phyloP scores from a whole-genome alignment of 2,888 invertebrate genomes.

The Tinea pellionella region DNA sequence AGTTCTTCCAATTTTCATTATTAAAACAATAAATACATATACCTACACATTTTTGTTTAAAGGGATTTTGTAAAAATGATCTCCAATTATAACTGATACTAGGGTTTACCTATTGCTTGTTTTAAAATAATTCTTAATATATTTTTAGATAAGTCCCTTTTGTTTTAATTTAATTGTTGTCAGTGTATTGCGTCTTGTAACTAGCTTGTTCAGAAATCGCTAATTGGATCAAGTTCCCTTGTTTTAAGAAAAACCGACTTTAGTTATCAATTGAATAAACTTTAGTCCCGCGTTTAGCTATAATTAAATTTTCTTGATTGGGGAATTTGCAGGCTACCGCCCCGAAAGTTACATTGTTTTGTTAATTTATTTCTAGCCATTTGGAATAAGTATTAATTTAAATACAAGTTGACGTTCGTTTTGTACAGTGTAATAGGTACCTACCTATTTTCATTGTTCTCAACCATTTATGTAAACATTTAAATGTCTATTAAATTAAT shows the following conservation, averaged over 20 bases:
- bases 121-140: no score
- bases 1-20: no score
- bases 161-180: neutral
- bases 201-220: constrained; percentile 18
- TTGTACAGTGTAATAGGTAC: neutral
- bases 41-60: no score
- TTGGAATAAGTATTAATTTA: constrained; percentile 6
- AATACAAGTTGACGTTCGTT: neutral
- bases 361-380: constrained; percentile 8
- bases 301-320: constrained; percentile 36
- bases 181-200: neutral
- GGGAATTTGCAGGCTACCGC: constrained; percentile 14
- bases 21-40: no score
- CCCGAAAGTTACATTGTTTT: constrained; percentile 3
- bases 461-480: no score
- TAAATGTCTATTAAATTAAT: no score
- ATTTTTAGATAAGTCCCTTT: neutral
- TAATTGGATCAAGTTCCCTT: constrained; percentile 37
- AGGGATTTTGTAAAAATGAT: no score
- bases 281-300: constrained; percentile 27
- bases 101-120: neutral
- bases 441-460: no score
- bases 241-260: constrained; percentile 31
- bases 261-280: constrained; percentile 28
- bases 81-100: no score